These are phyloP conservation scores for Sepioteuthis lessoniana DNA, from an alignment of 2,888 invertebrate genomes.

Conservation along the genomic window DNA sequence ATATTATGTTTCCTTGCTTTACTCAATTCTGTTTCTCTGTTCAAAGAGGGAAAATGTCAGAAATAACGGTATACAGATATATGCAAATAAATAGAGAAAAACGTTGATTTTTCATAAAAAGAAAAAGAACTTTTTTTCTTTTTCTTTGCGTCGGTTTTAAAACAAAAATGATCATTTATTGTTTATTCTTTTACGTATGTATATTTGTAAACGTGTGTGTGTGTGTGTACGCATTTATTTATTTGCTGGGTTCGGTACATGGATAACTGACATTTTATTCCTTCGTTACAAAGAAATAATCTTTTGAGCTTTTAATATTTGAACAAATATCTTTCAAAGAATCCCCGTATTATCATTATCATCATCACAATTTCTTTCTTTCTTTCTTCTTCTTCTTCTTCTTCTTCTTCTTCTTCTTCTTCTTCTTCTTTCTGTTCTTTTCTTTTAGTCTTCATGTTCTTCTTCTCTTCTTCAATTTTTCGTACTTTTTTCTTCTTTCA, in stretches of 20 bases:
- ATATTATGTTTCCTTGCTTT: background rate
- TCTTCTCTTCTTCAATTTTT: too few relatives aligned
- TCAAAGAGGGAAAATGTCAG: background rate
- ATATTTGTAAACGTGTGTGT: background rate
- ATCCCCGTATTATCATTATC: background rate
- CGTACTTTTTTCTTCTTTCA: too few relatives aligned
- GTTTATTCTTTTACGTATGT: background rate
- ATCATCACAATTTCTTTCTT: background rate
- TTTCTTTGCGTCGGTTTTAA: background rate
- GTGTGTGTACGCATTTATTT: background rate
- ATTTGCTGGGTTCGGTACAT: background rate
- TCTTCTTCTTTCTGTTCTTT: background rate
- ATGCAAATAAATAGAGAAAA: background rate
- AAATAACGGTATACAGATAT: background rate
- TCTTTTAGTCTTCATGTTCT: background rate
- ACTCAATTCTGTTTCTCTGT: background rate
- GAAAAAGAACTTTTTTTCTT: background rate
- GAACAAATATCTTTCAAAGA: background rate
- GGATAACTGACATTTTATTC: background rate
- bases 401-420: background rate
- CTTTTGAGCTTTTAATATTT: background rate
- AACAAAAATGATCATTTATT: background rate
- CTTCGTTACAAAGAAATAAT: slow-evolving; percentile 33
- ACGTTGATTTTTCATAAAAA: background rate
- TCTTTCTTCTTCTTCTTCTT: background rate